Conservation (phyloP, 2,888 invertebrate genomes). For the Liodrosophila aerea region DNA sequence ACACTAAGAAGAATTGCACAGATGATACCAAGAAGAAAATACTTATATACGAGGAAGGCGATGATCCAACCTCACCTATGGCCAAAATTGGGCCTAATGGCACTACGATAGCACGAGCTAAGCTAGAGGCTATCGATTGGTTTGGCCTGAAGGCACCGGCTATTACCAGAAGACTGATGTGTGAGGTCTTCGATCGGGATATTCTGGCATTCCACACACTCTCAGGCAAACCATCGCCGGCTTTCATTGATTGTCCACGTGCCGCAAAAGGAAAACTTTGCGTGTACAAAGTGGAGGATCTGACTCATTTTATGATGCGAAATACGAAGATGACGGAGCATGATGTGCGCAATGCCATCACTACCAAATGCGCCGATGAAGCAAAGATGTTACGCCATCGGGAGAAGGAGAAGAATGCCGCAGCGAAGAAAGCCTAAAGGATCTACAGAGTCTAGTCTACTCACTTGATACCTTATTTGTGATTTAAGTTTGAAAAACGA, state of each 20-base stretch:
- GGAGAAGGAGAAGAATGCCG: too few relatives aligned
- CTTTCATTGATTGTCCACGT: conserved; percentile 73
- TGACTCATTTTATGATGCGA: conserved; percentile 84
- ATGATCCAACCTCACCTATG: conserved; percentile 37
- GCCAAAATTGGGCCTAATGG: conserved; percentile 81
- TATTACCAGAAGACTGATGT: conserved; percentile 84
- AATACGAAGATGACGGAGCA: conserved; percentile 83
- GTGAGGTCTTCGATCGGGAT: conserved; percentile 84
- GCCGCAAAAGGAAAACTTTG: conserved; percentile 82
- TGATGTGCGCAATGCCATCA: conserved; percentile 84
- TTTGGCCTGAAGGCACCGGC: conserved; percentile 82
- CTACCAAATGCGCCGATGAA: conserved; percentile 82
- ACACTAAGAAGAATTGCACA: conserved; percentile 21
- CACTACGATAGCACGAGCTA: conserved; percentile 76
- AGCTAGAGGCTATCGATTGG: conserved; percentile 84
- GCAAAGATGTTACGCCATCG: conserved; percentile 84
- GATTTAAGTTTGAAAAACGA: too few relatives aligned
- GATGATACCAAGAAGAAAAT: conserved; percentile 41
- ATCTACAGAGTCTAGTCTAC: too few relatives aligned
- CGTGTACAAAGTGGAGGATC: conserved; percentile 84
- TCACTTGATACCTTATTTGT: too few relatives aligned
- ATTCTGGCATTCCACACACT: conserved; percentile 85
- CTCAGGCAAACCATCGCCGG: conserved; percentile 85
- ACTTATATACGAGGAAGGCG: conserved; percentile 55
- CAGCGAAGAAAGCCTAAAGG: too few relatives aligned